A percentile compares a stretch with the other conserved stretches of the same genome.
These are phyloP conservation scores for Chrysocyon brachyurus DNA, from an alignment of 2,797 vertebrate genomes.

Conservation along the genomic window DNA sequence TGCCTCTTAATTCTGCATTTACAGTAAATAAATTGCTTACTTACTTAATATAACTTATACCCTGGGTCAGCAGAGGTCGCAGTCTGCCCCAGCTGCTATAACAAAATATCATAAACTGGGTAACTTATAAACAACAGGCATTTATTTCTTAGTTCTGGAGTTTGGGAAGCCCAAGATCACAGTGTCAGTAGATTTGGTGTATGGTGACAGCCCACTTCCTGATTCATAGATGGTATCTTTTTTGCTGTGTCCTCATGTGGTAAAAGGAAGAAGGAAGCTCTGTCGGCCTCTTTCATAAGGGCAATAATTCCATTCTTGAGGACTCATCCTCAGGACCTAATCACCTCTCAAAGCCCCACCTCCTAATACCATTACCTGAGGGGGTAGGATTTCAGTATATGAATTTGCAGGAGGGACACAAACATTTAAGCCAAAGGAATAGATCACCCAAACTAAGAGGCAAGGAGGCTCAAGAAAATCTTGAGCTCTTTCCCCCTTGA, in stretches of 20 bases:
- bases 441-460: neutral
- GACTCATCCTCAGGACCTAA: neutral
- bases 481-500: neutral
- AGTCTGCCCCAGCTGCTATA: neutral
- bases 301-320: neutral
- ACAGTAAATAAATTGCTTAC: neutral
- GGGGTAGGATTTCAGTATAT: neutral
- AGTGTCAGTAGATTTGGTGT: neutral
- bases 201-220: neutral
- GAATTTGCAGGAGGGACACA: neutral
- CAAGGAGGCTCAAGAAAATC: neutral
- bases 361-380: neutral
- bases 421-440: neutral
- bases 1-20: neutral
- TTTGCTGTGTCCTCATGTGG: neutral
- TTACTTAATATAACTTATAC: neutral
- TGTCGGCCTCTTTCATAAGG: neutral
- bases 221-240: neutral
- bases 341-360: neutral
- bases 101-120: neutral
- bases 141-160: neutral
- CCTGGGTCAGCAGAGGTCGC: neutral
- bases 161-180: neutral
- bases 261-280: neutral
- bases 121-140: neutral